Conservation (phyloP, 2,888 invertebrate species). For the Acronicta alni region DNA sequence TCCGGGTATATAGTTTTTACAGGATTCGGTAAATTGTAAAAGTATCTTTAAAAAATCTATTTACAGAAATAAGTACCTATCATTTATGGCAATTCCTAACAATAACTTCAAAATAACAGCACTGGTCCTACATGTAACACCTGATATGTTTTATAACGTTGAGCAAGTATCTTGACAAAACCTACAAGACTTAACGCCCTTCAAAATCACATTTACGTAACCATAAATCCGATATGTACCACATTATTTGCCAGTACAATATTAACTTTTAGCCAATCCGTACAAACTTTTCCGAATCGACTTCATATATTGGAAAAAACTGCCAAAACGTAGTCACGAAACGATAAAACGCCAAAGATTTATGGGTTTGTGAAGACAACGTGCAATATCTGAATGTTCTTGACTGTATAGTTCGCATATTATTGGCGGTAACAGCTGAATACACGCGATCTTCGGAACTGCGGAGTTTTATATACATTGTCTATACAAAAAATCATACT, state of each 20-base stretch:
- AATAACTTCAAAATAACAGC: too few species aligned
- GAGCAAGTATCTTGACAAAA: too few species aligned
- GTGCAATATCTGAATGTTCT: slow-evolving; percentile 54
- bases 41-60: too few species aligned
- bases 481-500: background rate
- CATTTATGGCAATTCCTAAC: too few species aligned
- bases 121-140: too few species aligned
- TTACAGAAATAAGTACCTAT: too few species aligned
- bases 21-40: too few species aligned
- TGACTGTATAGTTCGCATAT: slow-evolving; percentile 41
- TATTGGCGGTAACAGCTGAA: slow-evolving; percentile 36
- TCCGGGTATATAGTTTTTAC: too few species aligned
- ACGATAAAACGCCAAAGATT: slow-evolving; percentile 53
- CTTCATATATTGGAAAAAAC: slow-evolving; percentile 58
- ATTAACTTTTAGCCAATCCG: slow-evolving; percentile 40
- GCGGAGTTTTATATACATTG: slow-evolving; percentile 4
- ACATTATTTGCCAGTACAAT: slow-evolving; percentile 29
- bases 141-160: too few species aligned
- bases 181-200: background rate
- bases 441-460: slow-evolving; percentile 29
- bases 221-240: slow-evolving; percentile 7
- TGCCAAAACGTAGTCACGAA: slow-evolving; percentile 55
- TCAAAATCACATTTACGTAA: background rate
- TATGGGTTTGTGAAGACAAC: slow-evolving; percentile 50
- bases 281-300: slow-evolving; percentile 39